Percentiles rank a stretch among this genome's conserved stretches.
phyloP scores from a whole-genome alignment of 2,113 vertebrate genomes.

The Gasterosteus nipponicus region DNA sequence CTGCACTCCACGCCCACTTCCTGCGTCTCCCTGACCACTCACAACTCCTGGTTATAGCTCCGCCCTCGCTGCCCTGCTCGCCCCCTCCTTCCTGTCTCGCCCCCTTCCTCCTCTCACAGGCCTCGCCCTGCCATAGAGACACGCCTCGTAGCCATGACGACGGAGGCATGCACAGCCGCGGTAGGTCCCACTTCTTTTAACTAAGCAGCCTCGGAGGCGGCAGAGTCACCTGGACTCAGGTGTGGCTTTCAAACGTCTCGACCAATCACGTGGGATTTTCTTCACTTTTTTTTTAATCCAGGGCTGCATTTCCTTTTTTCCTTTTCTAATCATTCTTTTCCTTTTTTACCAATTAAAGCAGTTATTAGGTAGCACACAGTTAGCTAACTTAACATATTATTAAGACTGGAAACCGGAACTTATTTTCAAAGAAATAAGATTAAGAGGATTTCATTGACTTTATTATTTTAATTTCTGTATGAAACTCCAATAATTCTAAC shows the following conservation, averaged over 20 bases:
- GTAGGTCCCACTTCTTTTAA: slow-evolving; percentile 84
- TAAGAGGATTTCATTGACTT: not conserved
- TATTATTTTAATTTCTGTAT: not conserved
- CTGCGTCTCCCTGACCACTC: slow-evolving; percentile 36
- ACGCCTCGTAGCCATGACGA: slow-evolving; percentile 86
- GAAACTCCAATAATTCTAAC: not conserved
- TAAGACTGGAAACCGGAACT: not conserved
- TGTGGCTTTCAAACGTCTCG: slow-evolving; percentile 10
- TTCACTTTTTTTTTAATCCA: not conserved
- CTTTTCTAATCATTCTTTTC: too few species aligned
- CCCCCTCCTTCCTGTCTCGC: slow-evolving; percentile 88
- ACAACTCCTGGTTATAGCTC: slow-evolving; percentile 81
- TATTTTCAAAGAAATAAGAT: too few species aligned
- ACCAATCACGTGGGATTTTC: not conserved
- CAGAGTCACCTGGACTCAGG: slow-evolving; percentile 12
- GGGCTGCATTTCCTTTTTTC: too few species aligned
- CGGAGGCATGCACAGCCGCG: slow-evolving; percentile 86
- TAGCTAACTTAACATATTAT: not conserved
- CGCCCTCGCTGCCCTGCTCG: slow-evolving; percentile 88
- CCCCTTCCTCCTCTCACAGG: slow-evolving; percentile 90
- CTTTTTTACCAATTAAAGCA: too few species aligned
- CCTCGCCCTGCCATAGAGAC: slow-evolving; percentile 87
- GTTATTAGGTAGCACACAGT: not conserved
- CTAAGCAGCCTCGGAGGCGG: slow-evolving; percentile 21
- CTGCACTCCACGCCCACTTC: slow-evolving; percentile 29